Conservation (phyloP, 2,113 vertebrate genomes). For the Chauna torquata region DNA sequence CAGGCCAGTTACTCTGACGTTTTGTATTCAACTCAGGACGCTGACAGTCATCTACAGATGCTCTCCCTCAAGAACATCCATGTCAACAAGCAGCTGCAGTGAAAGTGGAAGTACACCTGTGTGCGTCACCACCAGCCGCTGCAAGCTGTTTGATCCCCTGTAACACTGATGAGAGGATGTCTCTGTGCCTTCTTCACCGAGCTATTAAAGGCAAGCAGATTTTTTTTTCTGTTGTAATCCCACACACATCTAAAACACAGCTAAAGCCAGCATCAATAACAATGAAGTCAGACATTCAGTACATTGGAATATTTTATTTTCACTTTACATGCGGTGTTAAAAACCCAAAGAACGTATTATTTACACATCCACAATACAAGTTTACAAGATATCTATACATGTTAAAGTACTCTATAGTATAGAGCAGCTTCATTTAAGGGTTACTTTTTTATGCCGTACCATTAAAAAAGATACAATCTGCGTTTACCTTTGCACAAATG, state of each 20-base stretch:
- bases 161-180: neutral
- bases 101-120: neutral
- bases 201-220: neutral
- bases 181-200: neutral
- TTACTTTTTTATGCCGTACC: slow-evolving; percentile 89
- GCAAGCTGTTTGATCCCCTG: neutral
- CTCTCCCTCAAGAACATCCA: neutral
- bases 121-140: accelerated
- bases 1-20: accelerated
- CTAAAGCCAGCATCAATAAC: neutral
- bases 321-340: slow-evolving; percentile 99
- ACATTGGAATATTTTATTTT: slow-evolving; percentile 97
- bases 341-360: slow-evolving; percentile 96
- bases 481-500: slow-evolving; percentile 90
- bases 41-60: neutral
- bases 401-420: slow-evolving; percentile 95
- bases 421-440: slow-evolving; percentile 89
- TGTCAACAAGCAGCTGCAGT: neutral
- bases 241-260: accelerated
- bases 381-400: slow-evolving; percentile 98
- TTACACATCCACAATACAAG: slow-evolving; percentile 99
- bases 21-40: neutral
- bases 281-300: neutral
- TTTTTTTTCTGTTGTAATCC: neutral
- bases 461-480: slow-evolving; percentile 92